phyloP scores from a whole-genome alignment of 2,797 vertebrate genomes.

The Argyrosomus regius region DNA sequence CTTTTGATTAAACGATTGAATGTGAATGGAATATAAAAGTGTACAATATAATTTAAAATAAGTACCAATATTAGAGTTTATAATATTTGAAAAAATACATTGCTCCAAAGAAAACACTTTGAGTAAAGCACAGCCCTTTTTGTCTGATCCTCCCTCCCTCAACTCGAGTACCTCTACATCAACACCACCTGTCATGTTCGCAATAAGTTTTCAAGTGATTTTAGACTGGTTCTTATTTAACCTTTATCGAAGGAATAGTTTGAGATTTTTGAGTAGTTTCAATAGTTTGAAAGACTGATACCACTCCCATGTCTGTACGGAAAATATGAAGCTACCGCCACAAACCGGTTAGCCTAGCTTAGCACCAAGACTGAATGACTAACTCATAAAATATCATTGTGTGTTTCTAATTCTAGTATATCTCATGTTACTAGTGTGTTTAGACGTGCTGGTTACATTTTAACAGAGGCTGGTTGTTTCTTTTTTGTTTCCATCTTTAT shows the following conservation, averaged over 20 bases:
- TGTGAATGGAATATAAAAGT: background rate
- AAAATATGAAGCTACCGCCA: background rate
- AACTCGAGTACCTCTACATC: background rate
- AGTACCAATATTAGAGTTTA: background rate
- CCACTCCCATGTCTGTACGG: too few species aligned
- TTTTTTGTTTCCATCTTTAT: background rate
- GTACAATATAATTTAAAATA: too few species aligned
- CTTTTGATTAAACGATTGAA: constrained; percentile 19
- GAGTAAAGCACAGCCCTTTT: background rate
- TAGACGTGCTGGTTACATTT: background rate
- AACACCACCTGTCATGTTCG: background rate
- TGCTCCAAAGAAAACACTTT: background rate
- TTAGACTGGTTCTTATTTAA: background rate
- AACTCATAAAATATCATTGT: background rate
- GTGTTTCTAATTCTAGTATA: too few species aligned
- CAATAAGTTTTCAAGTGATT: too few species aligned
- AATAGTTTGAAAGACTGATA: background rate
- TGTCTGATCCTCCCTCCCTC: background rate
- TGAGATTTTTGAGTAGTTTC: background rate
- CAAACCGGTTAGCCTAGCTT: background rate
- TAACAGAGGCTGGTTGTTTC: background rate
- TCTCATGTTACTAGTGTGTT: background rate
- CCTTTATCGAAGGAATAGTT: background rate
- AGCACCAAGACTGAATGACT: background rate
- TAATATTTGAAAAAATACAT: background rate